These are phyloP conservation scores for Montipora capricornis DNA, from an alignment of 64 coral and sea anemone genomes.

Conservation along the genomic window DNA sequence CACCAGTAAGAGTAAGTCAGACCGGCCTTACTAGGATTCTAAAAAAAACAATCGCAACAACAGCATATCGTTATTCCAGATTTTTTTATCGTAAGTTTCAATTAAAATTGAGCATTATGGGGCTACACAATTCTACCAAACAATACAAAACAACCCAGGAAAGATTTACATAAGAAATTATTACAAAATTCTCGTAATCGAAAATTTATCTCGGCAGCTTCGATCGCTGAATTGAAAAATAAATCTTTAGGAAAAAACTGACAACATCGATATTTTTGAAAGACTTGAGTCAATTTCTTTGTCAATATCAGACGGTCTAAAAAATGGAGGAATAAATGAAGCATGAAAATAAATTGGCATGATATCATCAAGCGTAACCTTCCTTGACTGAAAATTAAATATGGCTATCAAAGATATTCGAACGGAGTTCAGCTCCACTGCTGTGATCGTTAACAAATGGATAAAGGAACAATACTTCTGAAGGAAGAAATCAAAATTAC, in stretches of 20 bases:
- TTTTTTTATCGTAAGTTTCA: slow-evolving; percentile 40
- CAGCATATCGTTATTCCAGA: not conserved
- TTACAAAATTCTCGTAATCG: not conserved
- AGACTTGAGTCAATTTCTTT: not conserved
- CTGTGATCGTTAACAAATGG: not conserved
- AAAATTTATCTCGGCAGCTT: not conserved
- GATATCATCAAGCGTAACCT: slow-evolving; percentile 11
- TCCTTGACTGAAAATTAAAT: not conserved
- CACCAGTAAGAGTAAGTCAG: not conserved
- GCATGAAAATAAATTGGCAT: not conserved
- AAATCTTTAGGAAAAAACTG: not conserved
- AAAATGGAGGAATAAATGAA: not conserved
- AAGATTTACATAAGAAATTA: slow-evolving; percentile 53
- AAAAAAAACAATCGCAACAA: not conserved
- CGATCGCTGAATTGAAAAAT: not conserved
- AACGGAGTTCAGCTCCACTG: not conserved
- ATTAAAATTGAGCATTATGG: slow-evolving; percentile 26
- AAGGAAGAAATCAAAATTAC: not conserved
- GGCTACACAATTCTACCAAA: slow-evolving; percentile 14
- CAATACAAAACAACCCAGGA: slow-evolving; percentile 29
- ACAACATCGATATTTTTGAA: not conserved
- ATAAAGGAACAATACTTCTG: not conserved
- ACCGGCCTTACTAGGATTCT: not conserved
- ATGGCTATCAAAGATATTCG: not conserved
- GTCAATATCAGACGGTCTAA: not conserved